Conservation (phyloP, 2,888 invertebrate genomes). For the Camponotus fellah region DNA sequence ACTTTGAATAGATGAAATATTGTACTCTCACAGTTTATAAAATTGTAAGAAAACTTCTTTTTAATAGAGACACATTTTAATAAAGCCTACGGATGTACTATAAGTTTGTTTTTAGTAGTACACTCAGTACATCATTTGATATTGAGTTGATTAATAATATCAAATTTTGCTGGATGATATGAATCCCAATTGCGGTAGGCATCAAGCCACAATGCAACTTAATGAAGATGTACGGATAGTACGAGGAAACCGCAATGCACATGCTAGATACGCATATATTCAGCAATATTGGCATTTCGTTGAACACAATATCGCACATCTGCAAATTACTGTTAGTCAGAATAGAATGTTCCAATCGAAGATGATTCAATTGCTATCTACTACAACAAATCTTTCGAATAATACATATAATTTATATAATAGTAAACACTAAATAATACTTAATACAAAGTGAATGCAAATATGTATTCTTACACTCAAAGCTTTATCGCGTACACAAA, state of each 20-base stretch:
- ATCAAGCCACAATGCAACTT: constrained; percentile 66
- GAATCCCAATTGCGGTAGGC: constrained; percentile 65
- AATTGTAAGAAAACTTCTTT: constrained; percentile 3
- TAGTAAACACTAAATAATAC: not conserved
- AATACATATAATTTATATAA: constrained; percentile 11
- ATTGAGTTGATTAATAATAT: constrained; percentile 56
- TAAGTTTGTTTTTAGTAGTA: constrained; percentile 10
- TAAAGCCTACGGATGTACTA: not conserved
- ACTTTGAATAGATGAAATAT: not conserved
- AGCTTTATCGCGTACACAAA: not conserved
- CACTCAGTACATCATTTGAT: constrained; percentile 35
- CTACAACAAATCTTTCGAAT: constrained; percentile 11
- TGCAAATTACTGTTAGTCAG: constrained; percentile 43
- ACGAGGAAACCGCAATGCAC: constrained; percentile 67
- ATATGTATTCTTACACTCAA: not conserved
- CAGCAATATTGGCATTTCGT: constrained; percentile 63
- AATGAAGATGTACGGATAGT: constrained; percentile 69
- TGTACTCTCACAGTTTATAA: not conserved
- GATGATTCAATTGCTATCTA: constrained; percentile 44
- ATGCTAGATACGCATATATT: constrained; percentile 62
- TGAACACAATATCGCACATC: constrained; percentile 52
- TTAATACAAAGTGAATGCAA: not conserved
- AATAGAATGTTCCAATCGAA: constrained; percentile 53
- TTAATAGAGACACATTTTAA: not conserved
- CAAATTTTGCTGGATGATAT: constrained; percentile 58